Conservation (phyloP, 2,113 vertebrate genomes). For the Bambusicola thoracicus region DNA sequence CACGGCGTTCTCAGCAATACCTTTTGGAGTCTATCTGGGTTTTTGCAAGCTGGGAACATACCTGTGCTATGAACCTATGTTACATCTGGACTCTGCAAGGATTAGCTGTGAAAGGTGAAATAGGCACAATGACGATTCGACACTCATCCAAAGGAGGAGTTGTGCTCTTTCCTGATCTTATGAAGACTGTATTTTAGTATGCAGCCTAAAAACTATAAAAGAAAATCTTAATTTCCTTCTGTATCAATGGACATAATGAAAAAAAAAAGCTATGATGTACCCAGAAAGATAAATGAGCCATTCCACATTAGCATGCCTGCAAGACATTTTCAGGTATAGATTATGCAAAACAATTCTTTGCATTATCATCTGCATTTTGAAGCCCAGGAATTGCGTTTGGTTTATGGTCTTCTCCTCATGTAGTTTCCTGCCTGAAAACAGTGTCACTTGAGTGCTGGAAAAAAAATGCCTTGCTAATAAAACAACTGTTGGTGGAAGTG, state of each 20-base stretch:
- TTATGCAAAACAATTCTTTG: neutral
- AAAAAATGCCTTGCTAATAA: neutral
- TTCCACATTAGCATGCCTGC: neutral
- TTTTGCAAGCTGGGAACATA: neutral
- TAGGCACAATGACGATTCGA: neutral
- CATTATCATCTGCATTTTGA: neutral
- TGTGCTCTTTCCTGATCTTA: neutral
- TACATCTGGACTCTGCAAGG: rapidly evolving
- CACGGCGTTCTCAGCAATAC: neutral
- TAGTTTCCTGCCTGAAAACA: neutral
- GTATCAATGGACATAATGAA: neutral
- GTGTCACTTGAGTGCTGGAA: neutral
- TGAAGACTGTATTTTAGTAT: neutral
- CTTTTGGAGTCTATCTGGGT: neutral
- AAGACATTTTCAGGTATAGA: neutral
- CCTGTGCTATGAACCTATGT: neutral
- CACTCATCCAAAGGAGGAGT: neutral
- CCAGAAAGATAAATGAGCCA: neutral
- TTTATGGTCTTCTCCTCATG: neutral
- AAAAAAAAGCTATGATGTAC: neutral
- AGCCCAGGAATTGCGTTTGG: neutral
- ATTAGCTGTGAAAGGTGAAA: neutral
- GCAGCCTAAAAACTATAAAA: neutral
- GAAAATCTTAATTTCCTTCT: neutral
- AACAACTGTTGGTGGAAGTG: neutral